Conservation (phyloP, 2,797 vertebrate species). For the Synaphobranchus kaupii region DNA sequence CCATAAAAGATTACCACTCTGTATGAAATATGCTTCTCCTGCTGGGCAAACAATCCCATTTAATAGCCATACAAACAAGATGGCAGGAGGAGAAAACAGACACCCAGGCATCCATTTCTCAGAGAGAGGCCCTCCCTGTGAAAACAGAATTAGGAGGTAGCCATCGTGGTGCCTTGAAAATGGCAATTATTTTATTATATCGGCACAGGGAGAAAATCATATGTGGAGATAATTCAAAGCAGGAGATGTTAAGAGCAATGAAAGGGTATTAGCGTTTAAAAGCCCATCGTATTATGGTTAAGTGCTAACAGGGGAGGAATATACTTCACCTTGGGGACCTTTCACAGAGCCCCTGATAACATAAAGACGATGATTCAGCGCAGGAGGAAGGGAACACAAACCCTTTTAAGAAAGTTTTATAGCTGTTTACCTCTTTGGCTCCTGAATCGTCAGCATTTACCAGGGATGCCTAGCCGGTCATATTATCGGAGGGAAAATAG, state of each 20-base stretch:
- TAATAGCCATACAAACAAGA: constrained; percentile 31
- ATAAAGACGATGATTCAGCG: constrained; percentile 33
- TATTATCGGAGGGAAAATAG: constrained; percentile 21
- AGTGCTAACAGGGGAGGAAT: constrained; percentile 36
- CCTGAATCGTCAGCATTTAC: constrained; percentile 33
- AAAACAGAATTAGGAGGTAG: constrained; percentile 37
- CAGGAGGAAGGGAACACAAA: constrained; percentile 25
- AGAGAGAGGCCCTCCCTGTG: constrained; percentile 8
- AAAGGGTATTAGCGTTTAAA: constrained; percentile 48
- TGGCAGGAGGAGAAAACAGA: constrained; percentile 23
- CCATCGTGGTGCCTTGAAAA: constrained; percentile 36
- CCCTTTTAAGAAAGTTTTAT: constrained; percentile 32
- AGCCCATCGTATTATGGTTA: constrained; percentile 33
- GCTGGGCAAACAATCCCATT: constrained; percentile 33
- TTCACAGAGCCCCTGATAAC: constrained; percentile 35
- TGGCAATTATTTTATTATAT: constrained; percentile 39
- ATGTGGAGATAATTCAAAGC: constrained; percentile 64
- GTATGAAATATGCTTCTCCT: constrained; percentile 29
- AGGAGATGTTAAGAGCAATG: constrained; percentile 56
- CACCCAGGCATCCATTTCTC: constrained; percentile 28
- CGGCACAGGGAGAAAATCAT: constrained; percentile 27
- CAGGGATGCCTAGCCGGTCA: constrained; percentile 15
- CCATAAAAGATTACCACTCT: constrained; percentile 16
- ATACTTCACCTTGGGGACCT: constrained; percentile 33
- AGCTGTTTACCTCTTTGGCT: constrained; percentile 32